phyloP scores from a whole-genome alignment of 1,140 invertebrate species.

The Trichomalopsis sarcophagae region DNA sequence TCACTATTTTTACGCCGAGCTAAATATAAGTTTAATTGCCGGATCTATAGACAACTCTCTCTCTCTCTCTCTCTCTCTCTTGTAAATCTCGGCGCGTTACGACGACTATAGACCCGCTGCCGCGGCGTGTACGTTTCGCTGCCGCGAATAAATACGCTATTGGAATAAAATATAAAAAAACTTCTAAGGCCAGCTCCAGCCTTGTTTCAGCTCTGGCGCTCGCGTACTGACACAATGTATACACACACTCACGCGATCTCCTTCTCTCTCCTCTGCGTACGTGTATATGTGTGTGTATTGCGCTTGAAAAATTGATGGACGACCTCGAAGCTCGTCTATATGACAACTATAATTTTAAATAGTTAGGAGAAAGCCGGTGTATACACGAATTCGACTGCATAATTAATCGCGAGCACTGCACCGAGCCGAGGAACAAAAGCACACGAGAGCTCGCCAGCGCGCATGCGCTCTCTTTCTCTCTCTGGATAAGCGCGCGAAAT shows the following conservation, averaged over 20 bases:
- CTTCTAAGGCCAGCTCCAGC: not conserved
- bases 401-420: slow-evolving; percentile 13
- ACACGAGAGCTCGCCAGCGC: not conserved
- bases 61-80: not conserved
- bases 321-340: slow-evolving; percentile 43
- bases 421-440: not conserved
- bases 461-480: not conserved
- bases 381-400: slow-evolving; percentile 38
- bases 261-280: not conserved
- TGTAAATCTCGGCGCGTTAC: not conserved
- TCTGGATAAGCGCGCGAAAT: slow-evolving; percentile 1
- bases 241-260: not conserved
- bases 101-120: not conserved
- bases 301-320: slow-evolving; percentile 36
- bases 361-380: slow-evolving; percentile 22
- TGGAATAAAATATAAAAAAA: slow-evolving; percentile 1
- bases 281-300: not conserved
- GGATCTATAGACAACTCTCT: not conserved
- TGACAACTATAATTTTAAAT: slow-evolving; percentile 51
- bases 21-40: slow-evolving; percentile 1
- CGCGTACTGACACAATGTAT: slow-evolving; percentile 36
- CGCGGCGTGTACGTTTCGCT: no score
- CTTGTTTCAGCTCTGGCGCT: not conserved
- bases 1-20: not conserved
- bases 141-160: not conserved